Evolutionary conservation across 1,140 invertebrate species (phyloP).

Genomic region (Cydia fagiglandana): DNA sequence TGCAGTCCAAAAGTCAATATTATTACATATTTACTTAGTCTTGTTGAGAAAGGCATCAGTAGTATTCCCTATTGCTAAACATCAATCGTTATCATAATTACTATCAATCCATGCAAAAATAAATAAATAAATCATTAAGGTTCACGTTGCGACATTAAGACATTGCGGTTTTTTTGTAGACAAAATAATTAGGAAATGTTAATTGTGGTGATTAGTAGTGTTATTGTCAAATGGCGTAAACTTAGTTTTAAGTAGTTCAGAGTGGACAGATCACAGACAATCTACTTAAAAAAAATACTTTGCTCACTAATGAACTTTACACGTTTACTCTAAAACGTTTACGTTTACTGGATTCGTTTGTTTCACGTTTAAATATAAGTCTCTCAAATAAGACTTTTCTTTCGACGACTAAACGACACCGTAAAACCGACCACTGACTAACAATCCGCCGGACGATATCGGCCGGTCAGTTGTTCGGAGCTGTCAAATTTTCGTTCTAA

Average conservation of each 20-base stretch:
- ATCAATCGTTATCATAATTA: not conserved
- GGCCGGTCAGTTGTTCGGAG: no score
- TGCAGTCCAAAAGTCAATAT: constrained; percentile 20
- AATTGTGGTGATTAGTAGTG: not conserved
- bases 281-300: no score
- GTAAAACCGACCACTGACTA: no score
- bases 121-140: not conserved
- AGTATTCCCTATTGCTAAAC: constrained; percentile 15
- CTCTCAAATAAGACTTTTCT: no score
- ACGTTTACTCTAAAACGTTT: no score
- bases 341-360: no score
- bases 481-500: no score
- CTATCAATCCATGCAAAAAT: constrained; percentile 6
- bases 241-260: not conserved
- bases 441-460: no score
- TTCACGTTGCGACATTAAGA: not conserved
- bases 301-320: no score
- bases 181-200: not conserved
- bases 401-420: no score
- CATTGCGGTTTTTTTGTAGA: not conserved
- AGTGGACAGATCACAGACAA: no score
- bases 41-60: not conserved
- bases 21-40: not conserved
- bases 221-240: not conserved
- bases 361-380: no score